phyloP scores from a whole-genome alignment of 2,113 vertebrate species.

The Labeo rohita region DNA sequence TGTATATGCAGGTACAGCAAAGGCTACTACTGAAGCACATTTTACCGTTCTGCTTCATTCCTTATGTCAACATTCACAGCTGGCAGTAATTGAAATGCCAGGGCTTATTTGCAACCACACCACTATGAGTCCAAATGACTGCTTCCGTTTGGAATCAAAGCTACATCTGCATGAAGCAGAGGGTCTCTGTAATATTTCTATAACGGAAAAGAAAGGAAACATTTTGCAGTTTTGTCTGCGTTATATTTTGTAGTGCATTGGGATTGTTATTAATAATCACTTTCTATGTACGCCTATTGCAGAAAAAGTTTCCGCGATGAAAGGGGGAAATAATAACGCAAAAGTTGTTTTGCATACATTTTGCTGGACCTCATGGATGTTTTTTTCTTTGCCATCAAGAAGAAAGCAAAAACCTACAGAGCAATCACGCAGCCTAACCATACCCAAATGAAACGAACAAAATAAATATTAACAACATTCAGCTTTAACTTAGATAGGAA shows the following conservation, averaged over 20 bases:
- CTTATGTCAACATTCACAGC: constrained; percentile 37
- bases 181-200: not conserved
- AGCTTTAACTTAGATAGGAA: not conserved
- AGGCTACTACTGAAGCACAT: not conserved
- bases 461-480: not conserved
- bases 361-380: not conserved
- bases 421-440: not conserved
- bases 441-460: not conserved
- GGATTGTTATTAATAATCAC: not conserved
- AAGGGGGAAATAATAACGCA: not conserved
- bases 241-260: not conserved
- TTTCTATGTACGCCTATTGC: not conserved
- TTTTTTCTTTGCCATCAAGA: not conserved
- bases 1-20: not conserved
- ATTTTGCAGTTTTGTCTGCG: not conserved
- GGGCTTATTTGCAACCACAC: constrained; percentile 53
- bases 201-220: not conserved
- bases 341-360: not conserved
- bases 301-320: not conserved
- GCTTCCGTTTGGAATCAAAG: constrained; percentile 46
- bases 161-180: constrained; percentile 6
- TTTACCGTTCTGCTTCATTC: constrained; percentile 37
- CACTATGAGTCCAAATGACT: constrained; percentile 45
- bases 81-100: constrained; percentile 56
- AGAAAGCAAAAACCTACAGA: not conserved